Evolutionary conservation across 2,113 vertebrate genomes (phyloP).

Genomic region (Cyanistes caeruleus): DNA sequence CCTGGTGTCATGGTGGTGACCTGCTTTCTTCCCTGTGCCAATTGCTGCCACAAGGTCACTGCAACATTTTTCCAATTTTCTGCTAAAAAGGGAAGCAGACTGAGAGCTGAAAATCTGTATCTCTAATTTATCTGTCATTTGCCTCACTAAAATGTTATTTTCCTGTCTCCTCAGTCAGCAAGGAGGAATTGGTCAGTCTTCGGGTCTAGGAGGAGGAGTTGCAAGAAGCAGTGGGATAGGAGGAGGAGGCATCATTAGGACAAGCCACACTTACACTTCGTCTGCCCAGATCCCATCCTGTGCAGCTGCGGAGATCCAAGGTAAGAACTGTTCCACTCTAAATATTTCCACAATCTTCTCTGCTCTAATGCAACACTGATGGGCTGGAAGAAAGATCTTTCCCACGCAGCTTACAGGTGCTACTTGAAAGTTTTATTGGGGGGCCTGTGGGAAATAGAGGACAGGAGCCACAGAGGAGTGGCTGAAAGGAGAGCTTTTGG

Average conservation of each 20-base stretch:
- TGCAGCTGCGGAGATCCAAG: constrained; percentile 54
- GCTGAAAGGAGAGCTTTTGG: neutral
- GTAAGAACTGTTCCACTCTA: neutral
- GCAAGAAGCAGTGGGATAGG: constrained; percentile 55
- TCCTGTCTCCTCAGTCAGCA: constrained; percentile 7
- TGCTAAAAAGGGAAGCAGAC: neutral
- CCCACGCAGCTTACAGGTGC: accelerated
- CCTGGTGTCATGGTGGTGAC: neutral
- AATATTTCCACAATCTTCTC: neutral
- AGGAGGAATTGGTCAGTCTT: constrained; percentile 55
- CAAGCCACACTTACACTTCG: constrained; percentile 42
- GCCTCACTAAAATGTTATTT: neutral
- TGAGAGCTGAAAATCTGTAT: neutral
- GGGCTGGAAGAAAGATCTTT: neutral
- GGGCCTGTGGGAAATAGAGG: neutral
- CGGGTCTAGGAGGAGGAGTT: constrained; percentile 17
- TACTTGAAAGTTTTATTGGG: neutral
- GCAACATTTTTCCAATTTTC: neutral
- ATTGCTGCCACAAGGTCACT: neutral
- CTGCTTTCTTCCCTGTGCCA: neutral
- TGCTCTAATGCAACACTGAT: neutral
- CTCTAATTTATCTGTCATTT: neutral
- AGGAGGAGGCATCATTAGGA: constrained; percentile 55
- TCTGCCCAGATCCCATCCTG: constrained; percentile 52
- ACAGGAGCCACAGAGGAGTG: neutral